phyloP scores from a whole-genome alignment of 1,140 invertebrate species.

The Armadillidium nasatum region DNA sequence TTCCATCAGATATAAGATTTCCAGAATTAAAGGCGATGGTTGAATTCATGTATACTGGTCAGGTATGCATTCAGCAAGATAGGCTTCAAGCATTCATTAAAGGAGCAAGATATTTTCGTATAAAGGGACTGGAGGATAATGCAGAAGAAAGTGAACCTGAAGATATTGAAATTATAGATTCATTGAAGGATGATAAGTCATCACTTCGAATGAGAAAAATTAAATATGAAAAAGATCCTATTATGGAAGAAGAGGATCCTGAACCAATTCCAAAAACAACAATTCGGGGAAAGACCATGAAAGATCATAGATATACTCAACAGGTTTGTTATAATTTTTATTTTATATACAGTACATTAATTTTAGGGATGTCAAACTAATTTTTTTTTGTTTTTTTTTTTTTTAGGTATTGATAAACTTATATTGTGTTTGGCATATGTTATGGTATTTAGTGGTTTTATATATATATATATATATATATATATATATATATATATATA shows the following conservation, averaged over 20 bases:
- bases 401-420: too few species aligned
- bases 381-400: too few species aligned
- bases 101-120: constrained; percentile 39
- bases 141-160: constrained; percentile 42
- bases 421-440: too few species aligned
- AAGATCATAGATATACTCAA: constrained; percentile 38
- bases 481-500: too few species aligned
- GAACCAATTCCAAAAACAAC: constrained; percentile 23
- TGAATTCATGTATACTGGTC: constrained; percentile 44
- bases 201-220: neutral
- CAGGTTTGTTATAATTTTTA: too few species aligned
- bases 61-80: constrained; percentile 42
- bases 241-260: constrained; percentile 3
- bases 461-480: too few species aligned
- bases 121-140: constrained; percentile 40
- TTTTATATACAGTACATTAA: too few species aligned
- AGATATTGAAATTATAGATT: constrained; percentile 20
- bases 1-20: constrained; percentile 39
- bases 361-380: too few species aligned
- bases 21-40: constrained; percentile 42
- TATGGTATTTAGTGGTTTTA: too few species aligned
- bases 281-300: constrained; percentile 27
- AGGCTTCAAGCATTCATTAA: constrained; percentile 40
- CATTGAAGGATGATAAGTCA: constrained; percentile 16
- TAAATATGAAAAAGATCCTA: neutral